A percentile compares a stretch with the other conserved stretches of the same genome.
Evolutionary conservation across 2,113 vertebrate species (phyloP).

Genomic region (Gopherus evgoodei): DNA sequence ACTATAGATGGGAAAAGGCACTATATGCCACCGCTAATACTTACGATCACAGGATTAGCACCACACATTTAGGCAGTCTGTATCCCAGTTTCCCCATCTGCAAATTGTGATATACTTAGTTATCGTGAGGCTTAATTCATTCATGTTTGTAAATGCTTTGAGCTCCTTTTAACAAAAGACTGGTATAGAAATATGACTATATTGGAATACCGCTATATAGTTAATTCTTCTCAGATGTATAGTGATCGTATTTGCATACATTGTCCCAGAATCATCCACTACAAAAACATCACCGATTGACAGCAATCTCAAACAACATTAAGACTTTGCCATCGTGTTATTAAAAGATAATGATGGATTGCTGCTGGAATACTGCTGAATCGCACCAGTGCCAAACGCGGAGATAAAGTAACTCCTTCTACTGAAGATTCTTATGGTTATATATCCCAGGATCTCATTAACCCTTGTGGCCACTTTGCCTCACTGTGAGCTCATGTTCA

Average conservation of each 20-base stretch:
- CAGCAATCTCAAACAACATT: neutral
- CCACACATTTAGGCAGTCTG: neutral
- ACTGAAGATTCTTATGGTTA: neutral
- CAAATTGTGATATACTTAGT: neutral
- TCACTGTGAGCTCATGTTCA: neutral
- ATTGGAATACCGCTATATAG: neutral
- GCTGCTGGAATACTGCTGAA: no score
- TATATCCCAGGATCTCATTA: neutral
- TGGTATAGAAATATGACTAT: fast-evolving
- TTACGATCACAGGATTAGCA: neutral
- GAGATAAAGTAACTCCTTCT: neutral
- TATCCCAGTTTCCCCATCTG: neutral
- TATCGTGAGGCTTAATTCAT: neutral
- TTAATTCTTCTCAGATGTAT: neutral
- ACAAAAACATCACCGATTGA: neutral
- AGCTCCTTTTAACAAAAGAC: fast-evolving
- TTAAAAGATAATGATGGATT: neutral
- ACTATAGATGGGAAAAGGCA: neutral
- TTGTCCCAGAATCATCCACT: neutral
- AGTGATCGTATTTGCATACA: fast-evolving
- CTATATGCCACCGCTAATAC: neutral
- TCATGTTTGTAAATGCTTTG: neutral
- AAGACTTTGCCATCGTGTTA: neutral
- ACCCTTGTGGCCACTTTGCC: neutral
- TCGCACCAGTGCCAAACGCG: neutral